Base-by-base conservation (phyloP, 2,113 vertebrate genomes). In the Dasypus novemcinctus region DNA sequence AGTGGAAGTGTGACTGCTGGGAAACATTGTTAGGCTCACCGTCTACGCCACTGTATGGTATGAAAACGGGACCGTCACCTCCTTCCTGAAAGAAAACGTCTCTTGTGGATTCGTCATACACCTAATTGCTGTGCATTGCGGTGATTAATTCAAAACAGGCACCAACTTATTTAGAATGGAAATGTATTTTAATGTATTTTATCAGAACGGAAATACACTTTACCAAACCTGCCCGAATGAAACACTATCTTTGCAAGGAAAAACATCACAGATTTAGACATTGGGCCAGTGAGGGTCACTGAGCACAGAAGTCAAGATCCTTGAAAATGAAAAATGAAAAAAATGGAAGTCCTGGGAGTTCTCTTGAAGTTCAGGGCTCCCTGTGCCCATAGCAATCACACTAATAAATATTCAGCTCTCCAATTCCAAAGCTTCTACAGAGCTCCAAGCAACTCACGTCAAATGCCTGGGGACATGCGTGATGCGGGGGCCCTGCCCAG, bases 201-300 rank as follows among this genome's bases (percentile, higher is more conserved):
- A 94, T 93, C 59, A 4, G 88, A 91, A 49, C 46, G 31, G 95
- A 96, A 97, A 95, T 96, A 33, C 63, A 72, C 75, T 90, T 97
- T 96, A 97, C 84, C 94, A 96, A 98, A 97, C 59, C 94, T 98
- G 97, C 96, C 97, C 98, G 87, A 85, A 57, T 97, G 97, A 98
- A 98, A 98, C 96, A 98, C 87, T 97, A 98, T 96, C 97, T 98
- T 89, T 91, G 97, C 97, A 97, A 98, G 97, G 97, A 97, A 97
- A 98, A 98, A 98, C 97, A 98, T 95, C 95, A 33, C 97, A 93
- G 96, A 97, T 97, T 93, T 97, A 98, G 97, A 98, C 83, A 57
- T 59, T 31, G 76, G 97, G 94, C 96, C 96, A 96, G 97, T 84
- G 96, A 97, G 97, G 94, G 96, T 97, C 95, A 89, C 86, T 85